These are phyloP conservation scores for Brenthis ino DNA, from an alignment of 2,888 invertebrate species.

Conservation along the genomic window DNA sequence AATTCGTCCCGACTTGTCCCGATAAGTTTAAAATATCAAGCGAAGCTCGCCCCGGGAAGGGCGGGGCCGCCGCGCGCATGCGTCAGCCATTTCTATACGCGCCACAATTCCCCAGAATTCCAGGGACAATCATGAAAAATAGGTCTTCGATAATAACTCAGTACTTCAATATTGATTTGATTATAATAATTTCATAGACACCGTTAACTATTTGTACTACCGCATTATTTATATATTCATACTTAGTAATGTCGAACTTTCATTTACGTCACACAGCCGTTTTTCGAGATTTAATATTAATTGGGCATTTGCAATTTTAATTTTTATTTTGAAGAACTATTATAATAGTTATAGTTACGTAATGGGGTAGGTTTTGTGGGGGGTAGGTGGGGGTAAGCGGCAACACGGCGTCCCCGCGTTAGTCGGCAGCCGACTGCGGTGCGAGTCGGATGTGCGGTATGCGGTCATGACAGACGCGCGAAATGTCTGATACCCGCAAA, in stretches of 20 bases:
- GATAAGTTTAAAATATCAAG: constrained; percentile 59
- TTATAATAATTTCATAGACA: not conserved
- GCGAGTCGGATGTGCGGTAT: constrained; percentile 60
- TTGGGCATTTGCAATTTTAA: constrained; percentile 3
- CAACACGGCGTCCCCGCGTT: constrained; percentile 55
- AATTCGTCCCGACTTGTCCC: constrained; percentile 44
- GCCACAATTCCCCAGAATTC: constrained; percentile 54
- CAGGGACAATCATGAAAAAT: constrained; percentile 48
- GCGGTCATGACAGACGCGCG: constrained; percentile 58
- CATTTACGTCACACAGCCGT: no score
- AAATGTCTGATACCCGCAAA: constrained; percentile 57
- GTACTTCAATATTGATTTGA: constrained; percentile 4
- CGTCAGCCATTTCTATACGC: constrained; percentile 46
- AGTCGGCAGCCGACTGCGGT: constrained; percentile 68
- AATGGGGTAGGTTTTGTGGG: constrained; percentile 43
- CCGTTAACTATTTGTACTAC: no score
- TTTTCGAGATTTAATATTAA: not conserved
- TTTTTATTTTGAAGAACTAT: constrained; percentile 28
- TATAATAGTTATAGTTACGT: constrained; percentile 45
- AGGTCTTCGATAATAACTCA: constrained; percentile 6
- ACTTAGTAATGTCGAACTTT: no score
- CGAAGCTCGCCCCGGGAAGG: constrained; percentile 64
- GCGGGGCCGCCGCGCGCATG: constrained; percentile 70
- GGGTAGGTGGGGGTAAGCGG: constrained; percentile 43
- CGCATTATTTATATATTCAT: constrained; percentile 2